Percentiles rank a stretch among this genome's conserved stretches.
phyloP scores from a whole-genome alignment of 2,797 vertebrate species.

The Columba guinea region DNA sequence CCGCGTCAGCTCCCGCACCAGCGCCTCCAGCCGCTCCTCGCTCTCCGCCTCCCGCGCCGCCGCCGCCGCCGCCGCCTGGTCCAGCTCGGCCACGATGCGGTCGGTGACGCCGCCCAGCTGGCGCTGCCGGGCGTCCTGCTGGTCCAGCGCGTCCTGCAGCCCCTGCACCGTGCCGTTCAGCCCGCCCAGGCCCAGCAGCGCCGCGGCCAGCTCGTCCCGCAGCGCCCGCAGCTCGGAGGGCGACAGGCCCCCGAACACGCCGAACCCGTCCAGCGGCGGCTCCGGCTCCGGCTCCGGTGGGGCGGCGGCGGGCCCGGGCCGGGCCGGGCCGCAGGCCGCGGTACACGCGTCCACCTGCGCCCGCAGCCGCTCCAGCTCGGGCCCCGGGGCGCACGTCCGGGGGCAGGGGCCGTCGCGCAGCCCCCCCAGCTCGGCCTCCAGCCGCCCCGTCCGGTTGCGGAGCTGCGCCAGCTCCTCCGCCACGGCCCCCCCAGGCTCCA shows the following conservation, averaged over 20 bases:
- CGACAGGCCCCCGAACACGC: conserved; percentile 76
- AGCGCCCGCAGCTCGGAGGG: conserved; percentile 83
- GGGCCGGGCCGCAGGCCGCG: conserved; percentile 21
- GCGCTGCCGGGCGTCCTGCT: conserved; percentile 80
- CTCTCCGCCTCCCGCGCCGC: conserved; percentile 79
- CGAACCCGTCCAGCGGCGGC: conserved; percentile 79
- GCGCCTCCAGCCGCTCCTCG: conserved; percentile 81
- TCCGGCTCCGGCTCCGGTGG: background rate
- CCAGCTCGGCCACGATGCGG: conserved; percentile 83
- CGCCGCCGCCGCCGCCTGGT: conserved; percentile 81
- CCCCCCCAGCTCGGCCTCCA: conserved; percentile 71
- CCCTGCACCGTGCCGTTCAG: conserved; percentile 86
- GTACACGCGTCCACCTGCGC: conserved; percentile 79
- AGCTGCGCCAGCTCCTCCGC: conserved; percentile 73
- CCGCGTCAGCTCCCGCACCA: conserved; percentile 84
- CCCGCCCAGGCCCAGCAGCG: conserved; percentile 80
- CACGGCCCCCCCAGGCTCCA: conserved; percentile 75
- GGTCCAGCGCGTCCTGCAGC: conserved; percentile 83
- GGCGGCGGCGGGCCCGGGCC: background rate
- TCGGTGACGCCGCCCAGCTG: conserved; percentile 80
- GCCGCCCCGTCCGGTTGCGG: conserved; percentile 77
- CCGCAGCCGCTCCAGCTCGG: conserved; percentile 78
- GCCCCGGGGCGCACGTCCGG: conserved; percentile 76
- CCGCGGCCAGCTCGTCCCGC: conserved; percentile 82
- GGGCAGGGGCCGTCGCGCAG: conserved; percentile 74